Percentiles rank a stretch among this genome's conserved stretches.
phyloP scores from a whole-genome alignment of 2,888 invertebrate species.

The Tyria jacobaeae region DNA sequence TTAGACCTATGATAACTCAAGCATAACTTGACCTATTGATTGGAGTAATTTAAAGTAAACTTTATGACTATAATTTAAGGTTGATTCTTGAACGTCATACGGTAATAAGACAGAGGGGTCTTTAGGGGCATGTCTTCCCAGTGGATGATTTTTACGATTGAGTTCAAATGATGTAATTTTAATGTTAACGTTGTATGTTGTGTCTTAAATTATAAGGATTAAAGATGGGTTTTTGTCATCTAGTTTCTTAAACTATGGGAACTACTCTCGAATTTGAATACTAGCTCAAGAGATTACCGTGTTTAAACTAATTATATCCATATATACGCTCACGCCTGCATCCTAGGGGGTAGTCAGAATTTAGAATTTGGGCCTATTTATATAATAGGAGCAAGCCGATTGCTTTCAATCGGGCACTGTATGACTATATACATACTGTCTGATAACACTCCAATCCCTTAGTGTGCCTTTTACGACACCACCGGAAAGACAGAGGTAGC shows the following conservation, averaged over 20 bases:
- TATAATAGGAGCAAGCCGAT: too few species aligned
- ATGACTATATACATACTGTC: too few species aligned
- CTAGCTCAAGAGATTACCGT: too few species aligned
- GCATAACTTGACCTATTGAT: constrained; percentile 49
- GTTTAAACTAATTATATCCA: too few species aligned
- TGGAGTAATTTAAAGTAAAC: constrained; percentile 19
- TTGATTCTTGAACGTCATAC: constrained; percentile 3
- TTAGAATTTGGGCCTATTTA: too few species aligned
- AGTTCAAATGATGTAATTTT: constrained; percentile 38
- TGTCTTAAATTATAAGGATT: neutral
- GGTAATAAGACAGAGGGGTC: constrained; percentile 7
- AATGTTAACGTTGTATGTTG: constrained; percentile 3
- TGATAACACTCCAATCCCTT: too few species aligned
- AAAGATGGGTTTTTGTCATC: neutral
- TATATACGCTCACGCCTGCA: too few species aligned
- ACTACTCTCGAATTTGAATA: too few species aligned
- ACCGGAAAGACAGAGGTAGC: too few species aligned
- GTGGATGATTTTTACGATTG: constrained; percentile 17
- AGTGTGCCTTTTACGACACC: too few species aligned
- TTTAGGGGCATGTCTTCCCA: neutral
- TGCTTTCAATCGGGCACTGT: too few species aligned
- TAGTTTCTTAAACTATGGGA: neutral
- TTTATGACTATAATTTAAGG: constrained; percentile 1
- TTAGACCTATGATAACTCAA: constrained; percentile 51
- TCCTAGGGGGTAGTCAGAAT: too few species aligned